Conservation (phyloP, 2,113 vertebrate species). For the Carassius carassius region DNA sequence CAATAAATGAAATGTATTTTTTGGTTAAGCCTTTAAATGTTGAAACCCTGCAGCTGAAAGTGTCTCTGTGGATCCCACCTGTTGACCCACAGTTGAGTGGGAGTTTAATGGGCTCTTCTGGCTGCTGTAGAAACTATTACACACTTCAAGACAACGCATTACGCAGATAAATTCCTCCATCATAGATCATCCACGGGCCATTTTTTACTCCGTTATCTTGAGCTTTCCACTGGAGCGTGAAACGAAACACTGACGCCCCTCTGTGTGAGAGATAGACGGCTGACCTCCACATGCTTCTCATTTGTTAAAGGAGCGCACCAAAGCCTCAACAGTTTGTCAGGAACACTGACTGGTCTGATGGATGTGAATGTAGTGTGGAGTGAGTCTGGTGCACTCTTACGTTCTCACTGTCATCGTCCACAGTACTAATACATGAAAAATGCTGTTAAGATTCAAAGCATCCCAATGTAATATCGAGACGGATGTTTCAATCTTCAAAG, state of each 20-base stretch:
- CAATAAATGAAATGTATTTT: background rate
- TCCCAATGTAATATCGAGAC: background rate
- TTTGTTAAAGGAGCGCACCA: conserved; percentile 83
- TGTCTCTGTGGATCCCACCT: background rate
- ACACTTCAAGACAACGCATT: conserved; percentile 15
- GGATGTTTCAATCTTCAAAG: background rate
- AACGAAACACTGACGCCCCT: background rate
- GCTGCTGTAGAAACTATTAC: conserved; percentile 33
- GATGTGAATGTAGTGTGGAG: conserved; percentile 43
- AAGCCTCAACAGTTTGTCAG: conserved; percentile 82
- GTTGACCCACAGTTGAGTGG: background rate
- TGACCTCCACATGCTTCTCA: conserved; percentile 87
- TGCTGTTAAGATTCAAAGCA: conserved; percentile 19
- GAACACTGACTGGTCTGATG: conserved; percentile 78
- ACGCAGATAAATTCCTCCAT: conserved; percentile 8
- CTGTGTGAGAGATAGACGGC: conserved; percentile 58
- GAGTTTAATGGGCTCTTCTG: conserved; percentile 31
- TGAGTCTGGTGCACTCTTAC: background rate
- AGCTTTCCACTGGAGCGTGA: background rate
- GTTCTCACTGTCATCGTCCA: background rate
- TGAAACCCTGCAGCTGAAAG: background rate
- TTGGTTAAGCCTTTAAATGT: background rate
- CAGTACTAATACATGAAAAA: background rate
- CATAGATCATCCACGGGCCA: conserved; percentile 1
- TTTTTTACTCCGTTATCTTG: conserved; percentile 18